Conservation (phyloP, 2,888 invertebrate genomes). For the Dolichopus griseipennis region DNA sequence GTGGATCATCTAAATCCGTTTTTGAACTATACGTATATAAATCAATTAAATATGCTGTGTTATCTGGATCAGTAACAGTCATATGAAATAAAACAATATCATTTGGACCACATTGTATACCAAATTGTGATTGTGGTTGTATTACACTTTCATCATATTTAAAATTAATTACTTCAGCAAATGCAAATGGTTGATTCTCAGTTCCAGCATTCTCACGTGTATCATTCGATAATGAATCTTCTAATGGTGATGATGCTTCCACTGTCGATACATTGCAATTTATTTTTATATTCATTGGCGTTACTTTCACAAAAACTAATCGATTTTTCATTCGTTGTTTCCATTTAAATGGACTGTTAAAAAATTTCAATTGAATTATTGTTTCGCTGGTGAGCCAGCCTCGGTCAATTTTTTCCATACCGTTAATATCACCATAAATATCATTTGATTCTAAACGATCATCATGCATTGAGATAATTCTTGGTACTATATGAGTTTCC, state of each 20-base stretch:
- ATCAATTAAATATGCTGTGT: slow-evolving; percentile 75
- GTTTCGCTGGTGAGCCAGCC: slow-evolving; percentile 82
- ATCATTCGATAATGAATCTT: slow-evolving; percentile 55
- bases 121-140: slow-evolving; percentile 71
- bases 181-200: slow-evolving; percentile 39
- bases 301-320: slow-evolving; percentile 62
- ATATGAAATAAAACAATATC: slow-evolving; percentile 75
- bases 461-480: slow-evolving; percentile 49
- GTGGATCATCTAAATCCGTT: slow-evolving; percentile 57
- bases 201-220: slow-evolving; percentile 46
- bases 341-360: slow-evolving; percentile 68
- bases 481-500: slow-evolving; percentile 68
- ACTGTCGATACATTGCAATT: slow-evolving; percentile 34
- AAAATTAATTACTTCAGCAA: slow-evolving; percentile 58
- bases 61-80: slow-evolving; percentile 61
- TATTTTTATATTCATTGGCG: slow-evolving; percentile 59
- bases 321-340: slow-evolving; percentile 61
- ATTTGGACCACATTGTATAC: slow-evolving; percentile 60
- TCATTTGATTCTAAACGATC: slow-evolving; percentile 40
- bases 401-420: slow-evolving; percentile 52
- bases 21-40: slow-evolving; percentile 67
- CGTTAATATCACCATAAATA: slow-evolving; percentile 58
- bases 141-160: slow-evolving; percentile 59
- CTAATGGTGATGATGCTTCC: slow-evolving; percentile 38
- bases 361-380: slow-evolving; percentile 74